A percentile compares a stretch with the other conserved stretches of the same genome.
These are phyloP conservation scores for Protonemura montana DNA, from an alignment of 2,888 invertebrate genomes.

Conservation along the genomic window DNA sequence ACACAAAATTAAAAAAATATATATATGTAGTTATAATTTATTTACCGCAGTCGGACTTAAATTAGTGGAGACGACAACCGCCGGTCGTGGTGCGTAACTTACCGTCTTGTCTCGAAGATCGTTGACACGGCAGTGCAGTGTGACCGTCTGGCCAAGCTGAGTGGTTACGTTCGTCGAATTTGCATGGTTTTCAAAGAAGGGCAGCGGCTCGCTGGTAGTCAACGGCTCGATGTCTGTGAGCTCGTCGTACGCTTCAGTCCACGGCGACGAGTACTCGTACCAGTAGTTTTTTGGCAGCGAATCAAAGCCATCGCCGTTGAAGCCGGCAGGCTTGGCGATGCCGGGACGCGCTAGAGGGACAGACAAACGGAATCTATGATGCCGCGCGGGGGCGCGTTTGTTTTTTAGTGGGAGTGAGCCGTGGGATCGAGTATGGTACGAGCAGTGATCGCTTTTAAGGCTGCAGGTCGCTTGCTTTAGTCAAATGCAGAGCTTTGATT, in stretches of 20 bases:
- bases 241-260: constrained; percentile 49
- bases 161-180: constrained; percentile 70
- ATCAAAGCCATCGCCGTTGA: constrained; percentile 47
- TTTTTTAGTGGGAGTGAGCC: background rate
- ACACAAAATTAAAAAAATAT: no score
- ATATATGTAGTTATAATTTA: no score
- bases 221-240: constrained; percentile 52
- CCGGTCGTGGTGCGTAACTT: constrained; percentile 56
- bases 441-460: background rate
- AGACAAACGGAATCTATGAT: background rate
- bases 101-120: constrained; percentile 76
- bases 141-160: constrained; percentile 70
- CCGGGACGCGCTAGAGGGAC: background rate
- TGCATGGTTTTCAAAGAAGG: constrained; percentile 74
- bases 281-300: constrained; percentile 47
- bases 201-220: constrained; percentile 74
- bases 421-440: background rate
- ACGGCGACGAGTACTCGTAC: constrained; percentile 49
- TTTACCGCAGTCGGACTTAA: no score
- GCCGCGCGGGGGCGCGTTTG: background rate
- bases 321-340: constrained; percentile 14
- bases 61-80: no score
- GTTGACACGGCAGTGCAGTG: constrained; percentile 73
- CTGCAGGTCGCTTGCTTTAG: background rate
- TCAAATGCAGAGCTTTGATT: background rate